A percentile compares a stretch with the other conserved stretches of the same genome.
phyloP scores from a whole-genome alignment of 2,888 invertebrate species.

The Sphaerophoria taeniata region DNA sequence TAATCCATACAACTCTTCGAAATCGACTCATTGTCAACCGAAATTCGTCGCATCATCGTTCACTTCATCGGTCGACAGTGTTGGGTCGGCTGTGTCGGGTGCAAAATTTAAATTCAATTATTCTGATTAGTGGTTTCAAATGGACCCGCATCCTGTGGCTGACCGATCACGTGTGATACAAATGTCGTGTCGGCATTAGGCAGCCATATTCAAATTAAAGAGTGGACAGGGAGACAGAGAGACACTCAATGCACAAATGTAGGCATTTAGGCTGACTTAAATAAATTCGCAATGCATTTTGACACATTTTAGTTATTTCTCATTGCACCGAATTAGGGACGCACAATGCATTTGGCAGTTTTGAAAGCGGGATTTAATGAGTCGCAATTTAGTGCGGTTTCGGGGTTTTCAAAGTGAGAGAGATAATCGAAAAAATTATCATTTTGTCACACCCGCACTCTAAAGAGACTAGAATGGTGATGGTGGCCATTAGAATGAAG shows the following conservation, averaged over 20 bases:
- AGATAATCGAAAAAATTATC: slow-evolving; percentile 3
- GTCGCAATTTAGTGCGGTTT: slow-evolving; percentile 66
- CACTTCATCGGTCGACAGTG: slow-evolving; percentile 1
- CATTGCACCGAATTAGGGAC: slow-evolving; percentile 60
- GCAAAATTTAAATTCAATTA: slow-evolving; percentile 74
- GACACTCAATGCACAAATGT: background rate
- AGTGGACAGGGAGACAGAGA: background rate
- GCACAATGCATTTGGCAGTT: slow-evolving; percentile 33
- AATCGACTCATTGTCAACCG: background rate
- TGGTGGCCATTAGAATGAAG: no score
- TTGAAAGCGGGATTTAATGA: slow-evolving; percentile 57
- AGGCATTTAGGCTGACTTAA: slow-evolving; percentile 5
- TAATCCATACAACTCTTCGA: background rate
- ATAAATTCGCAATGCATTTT: slow-evolving; percentile 31
- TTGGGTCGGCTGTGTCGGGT: slow-evolving; percentile 15
- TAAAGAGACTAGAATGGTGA: background rate
- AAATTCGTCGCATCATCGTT: background rate
- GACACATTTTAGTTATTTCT: slow-evolving; percentile 57
- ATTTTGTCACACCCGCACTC: slow-evolving; percentile 72
- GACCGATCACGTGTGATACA: slow-evolving; percentile 74
- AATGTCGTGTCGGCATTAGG: slow-evolving; percentile 65
- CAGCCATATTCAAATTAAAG: slow-evolving; percentile 62
- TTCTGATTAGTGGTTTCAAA: slow-evolving; percentile 74
- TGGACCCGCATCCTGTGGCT: slow-evolving; percentile 73
- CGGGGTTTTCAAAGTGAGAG: slow-evolving; percentile 9